Base-by-base conservation (phyloP, 2,888 invertebrate species). In the Meteorus colon region DNA sequence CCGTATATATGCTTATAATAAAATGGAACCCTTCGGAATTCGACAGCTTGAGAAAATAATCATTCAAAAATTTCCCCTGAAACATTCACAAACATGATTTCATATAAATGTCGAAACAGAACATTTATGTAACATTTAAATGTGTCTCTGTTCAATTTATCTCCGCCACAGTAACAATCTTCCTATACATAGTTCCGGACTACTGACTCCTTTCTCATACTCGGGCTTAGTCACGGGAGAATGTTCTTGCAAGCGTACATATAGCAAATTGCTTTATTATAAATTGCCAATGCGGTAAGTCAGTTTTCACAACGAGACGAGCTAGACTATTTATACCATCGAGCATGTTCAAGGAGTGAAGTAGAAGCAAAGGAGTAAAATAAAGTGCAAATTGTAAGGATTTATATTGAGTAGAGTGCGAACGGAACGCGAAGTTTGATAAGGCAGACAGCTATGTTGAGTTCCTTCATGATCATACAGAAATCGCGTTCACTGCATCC, bases 401-500 rank as follows among this genome's bases (percentile, higher is more conserved):
- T 27, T 45, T 60, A 48, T 55, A 24, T 12, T 37, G 31, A 48
- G 19, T 41, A 24, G 34, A 66, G 41, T 12, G 48, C 45, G 74
- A 62, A 63, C 71, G 68, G 48, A 37, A 67, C 14, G 48, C 19
- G 48, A 41, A 34, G 37, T 63, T 65, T 48, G 45, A 24, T 51
- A 48, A n/a, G 69, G 31, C 41, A 67, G 63, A 59, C n/a, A 62
- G 62, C 73, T 48, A 48, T 48, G 66, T 71, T 63, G 72, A 67
- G 66, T 68, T 65, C 68, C 73, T 76, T 55, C 77, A 75, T 63
- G 55, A 73, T 70, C 66, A 51, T 66, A 72, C 75, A 68, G 74
- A 78, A 81, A 81, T 80, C 77, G 77, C 76, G 79, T 77, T 78
- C 69, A 77, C 79, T 76, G 81, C 81, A 81, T 81, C 81, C 80